Percentiles rank a stretch among this genome's conserved stretches.
Evolutionary conservation across 2,888 invertebrate genomes (phyloP).

Genomic region (Tholera decimalis): DNA sequence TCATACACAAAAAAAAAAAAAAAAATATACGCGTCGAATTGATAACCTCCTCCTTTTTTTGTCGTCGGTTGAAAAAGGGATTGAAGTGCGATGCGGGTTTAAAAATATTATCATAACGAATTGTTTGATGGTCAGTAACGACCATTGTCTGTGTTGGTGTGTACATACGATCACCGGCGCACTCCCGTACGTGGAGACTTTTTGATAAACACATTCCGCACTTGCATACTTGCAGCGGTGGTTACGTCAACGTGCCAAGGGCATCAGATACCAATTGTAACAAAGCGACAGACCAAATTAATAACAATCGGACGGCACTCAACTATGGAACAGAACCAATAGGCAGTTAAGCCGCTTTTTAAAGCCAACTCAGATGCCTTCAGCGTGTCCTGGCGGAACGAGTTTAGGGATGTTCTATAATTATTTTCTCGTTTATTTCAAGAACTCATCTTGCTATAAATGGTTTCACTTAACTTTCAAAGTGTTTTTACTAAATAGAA

Average conservation of each 20-base stretch:
- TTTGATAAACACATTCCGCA: conserved; percentile 76
- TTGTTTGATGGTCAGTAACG: conserved; percentile 49
- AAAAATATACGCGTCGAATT: no score
- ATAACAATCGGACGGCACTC: conserved; percentile 52
- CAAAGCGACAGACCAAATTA: conserved; percentile 51
- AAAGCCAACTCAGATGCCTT: conserved; percentile 7
- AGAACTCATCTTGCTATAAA: conserved; percentile 14
- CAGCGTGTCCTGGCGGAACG: conserved; percentile 19
- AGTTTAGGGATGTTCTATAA: conserved; percentile 43
- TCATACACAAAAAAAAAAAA: no score
- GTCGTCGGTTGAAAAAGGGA: no score
- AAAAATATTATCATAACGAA: conserved; percentile 72
- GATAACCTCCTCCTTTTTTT: no score
- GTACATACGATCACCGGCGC: conserved; percentile 18
- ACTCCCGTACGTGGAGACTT: conserved; percentile 58
- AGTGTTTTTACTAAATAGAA: conserved; percentile 5
- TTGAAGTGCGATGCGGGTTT: conserved; percentile 36
- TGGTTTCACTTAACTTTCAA: conserved; percentile 10
- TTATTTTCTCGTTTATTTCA: conserved; percentile 34
- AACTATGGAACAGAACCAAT: conserved; percentile 25
- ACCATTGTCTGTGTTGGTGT: conserved; percentile 74
- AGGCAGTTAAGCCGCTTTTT: conserved; percentile 33
- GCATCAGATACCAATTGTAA: conserved; percentile 66
- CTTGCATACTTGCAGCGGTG: conserved; percentile 71
- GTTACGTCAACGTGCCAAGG: conserved; percentile 73